Evolutionary conservation across 2,797 vertebrate species (phyloP), one percentile per base, ranked within the genome.

Genomic region (Meriones psammophilus): DNA sequence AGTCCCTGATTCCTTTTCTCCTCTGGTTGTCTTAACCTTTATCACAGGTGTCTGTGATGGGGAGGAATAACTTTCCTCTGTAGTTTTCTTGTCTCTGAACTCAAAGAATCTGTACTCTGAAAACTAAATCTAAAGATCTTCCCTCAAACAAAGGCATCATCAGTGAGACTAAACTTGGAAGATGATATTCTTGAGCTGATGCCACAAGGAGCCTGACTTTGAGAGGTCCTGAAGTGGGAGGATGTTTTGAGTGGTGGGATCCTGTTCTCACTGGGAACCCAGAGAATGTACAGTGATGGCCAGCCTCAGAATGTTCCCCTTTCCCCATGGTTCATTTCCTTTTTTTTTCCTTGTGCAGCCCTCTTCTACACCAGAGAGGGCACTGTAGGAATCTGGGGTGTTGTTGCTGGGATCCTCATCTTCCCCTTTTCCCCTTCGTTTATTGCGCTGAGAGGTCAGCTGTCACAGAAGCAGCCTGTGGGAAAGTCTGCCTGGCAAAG

Each of bases 11-110:
- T 86, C 3, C 20, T 42, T 77, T 64, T 10, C 33, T 36, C 24
- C 39, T 69, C n/a, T 91, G 46, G 10, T 3, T 89, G 5, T 50
- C 50, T 17, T n/a, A 5, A 36, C 26, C 36, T 86, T 26, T 68
- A n/a, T n/a, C 68, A 30, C 68, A 30, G 6, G 66, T 17, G 20
- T 18, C 7, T 68, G 26, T 56, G 50, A 17, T 26, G 17, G 9
- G 24, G 7, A 74, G 6, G 20, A 28, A 56, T 54, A 36, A 74
- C 5, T 77, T 50, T 50, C 50, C 77, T 73, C 39, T 71, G 77
- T 30, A 56, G n/a, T 87, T 95, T 73, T 58, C 42, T 15, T n/a
- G n/a, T 58, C n/a, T 85, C 71, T 58, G 88, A 85, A 88, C 15
- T 36, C 22, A 54, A 62, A 46, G 8, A 24, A 84, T 54, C 3